These are phyloP conservation scores for Phocoena phocoena DNA, from an alignment of 2,113 vertebrate species.

Conservation along the genomic window DNA sequence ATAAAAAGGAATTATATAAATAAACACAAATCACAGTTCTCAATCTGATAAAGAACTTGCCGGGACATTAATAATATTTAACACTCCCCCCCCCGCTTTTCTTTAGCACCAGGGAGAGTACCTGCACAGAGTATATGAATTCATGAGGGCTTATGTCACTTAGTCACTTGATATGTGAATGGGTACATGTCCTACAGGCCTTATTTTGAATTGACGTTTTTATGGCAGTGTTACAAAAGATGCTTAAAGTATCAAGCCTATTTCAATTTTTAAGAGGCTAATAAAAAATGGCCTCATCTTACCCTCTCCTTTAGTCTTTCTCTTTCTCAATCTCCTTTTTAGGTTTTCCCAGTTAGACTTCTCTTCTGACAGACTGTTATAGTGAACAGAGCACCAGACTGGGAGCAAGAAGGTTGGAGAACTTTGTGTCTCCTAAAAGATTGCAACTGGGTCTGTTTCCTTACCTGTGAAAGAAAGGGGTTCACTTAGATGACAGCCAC, in stretches of 20 bases:
- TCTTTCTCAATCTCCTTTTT: conserved; percentile 6
- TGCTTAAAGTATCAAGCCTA: not conserved
- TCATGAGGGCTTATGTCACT: conserved; percentile 8
- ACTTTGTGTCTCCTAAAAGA: not conserved
- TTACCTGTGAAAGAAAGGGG: not conserved
- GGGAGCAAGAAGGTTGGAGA: not conserved
- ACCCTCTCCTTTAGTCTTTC: not conserved
- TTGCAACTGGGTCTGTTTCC: not conserved
- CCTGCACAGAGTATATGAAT: conserved; percentile 9
- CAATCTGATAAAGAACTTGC: conserved; percentile 35
- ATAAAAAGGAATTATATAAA: conserved; percentile 40
- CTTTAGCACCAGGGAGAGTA: conserved; percentile 14
- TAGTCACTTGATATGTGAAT: not conserved
- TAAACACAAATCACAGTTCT: conserved; percentile 48
- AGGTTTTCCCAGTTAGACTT: conserved; percentile 38
- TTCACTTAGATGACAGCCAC: not conserved
- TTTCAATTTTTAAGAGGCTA: conserved; percentile 29
- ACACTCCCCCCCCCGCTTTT: not conserved
- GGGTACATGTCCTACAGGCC: not conserved
- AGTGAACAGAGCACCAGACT: not conserved
- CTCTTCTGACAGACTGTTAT: not conserved
- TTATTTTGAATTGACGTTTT: conserved; percentile 14
- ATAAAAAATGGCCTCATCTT: conserved; percentile 10
- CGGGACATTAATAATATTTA: conserved; percentile 30
- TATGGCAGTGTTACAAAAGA: not conserved